Percentiles rank a stretch among this genome's conserved stretches.
Evolutionary conservation across 2,113 vertebrate genomes (phyloP).

Genomic region (Miniopterus natalensis): DNA sequence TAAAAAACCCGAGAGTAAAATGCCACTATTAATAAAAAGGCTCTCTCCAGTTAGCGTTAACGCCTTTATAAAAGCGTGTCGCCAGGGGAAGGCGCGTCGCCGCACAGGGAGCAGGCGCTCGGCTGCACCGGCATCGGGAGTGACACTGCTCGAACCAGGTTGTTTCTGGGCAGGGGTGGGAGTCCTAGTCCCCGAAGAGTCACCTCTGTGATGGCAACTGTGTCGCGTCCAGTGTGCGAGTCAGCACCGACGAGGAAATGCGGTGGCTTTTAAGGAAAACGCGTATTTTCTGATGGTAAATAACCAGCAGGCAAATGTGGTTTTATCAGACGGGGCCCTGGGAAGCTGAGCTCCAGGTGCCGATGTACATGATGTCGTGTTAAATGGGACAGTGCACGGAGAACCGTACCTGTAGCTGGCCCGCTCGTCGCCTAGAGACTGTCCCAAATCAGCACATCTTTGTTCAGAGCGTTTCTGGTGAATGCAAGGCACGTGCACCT

Average conservation of each 20-base stretch:
- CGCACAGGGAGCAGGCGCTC: too few relatives aligned
- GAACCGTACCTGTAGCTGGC: not conserved
- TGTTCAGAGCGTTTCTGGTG: not conserved
- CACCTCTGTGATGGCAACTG: not conserved
- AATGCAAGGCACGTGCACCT: not conserved
- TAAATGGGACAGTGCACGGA: not conserved
- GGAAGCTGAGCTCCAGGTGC: not conserved
- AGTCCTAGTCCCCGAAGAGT: not conserved
- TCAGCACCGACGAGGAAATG: not conserved
- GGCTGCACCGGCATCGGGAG: too few relatives aligned
- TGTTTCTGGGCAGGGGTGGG: conserved; percentile 3
- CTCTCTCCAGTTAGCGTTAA: not conserved
- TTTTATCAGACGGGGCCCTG: not conserved
- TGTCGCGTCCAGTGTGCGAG: not conserved
- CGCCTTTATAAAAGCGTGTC: not conserved
- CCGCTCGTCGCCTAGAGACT: not conserved
- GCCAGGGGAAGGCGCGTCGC: too few relatives aligned
- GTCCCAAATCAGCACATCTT: not conserved
- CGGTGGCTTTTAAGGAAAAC: conserved; percentile 12
- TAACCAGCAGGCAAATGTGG: not conserved
- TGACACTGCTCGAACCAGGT: not conserved
- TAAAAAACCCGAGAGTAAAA: not conserved
- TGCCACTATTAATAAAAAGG: not conserved
- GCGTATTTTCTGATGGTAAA: not conserved
- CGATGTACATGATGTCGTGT: not conserved